phyloP scores from a whole-genome alignment of 2,888 invertebrate species.

The Nineta flava region DNA sequence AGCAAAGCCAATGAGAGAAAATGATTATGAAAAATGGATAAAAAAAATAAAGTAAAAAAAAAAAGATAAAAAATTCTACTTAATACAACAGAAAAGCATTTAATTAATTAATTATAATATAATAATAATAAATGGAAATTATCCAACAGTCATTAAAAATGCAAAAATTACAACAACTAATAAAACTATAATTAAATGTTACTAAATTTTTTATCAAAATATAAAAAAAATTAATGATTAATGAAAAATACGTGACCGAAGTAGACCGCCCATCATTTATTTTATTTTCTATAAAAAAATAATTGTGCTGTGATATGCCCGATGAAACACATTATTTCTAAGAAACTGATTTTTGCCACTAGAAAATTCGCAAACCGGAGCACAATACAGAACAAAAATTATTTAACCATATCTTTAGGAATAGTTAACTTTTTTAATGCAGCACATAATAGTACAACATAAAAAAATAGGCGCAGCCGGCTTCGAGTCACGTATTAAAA shows the following conservation, averaged over 20 bases:
- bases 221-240: conserved; percentile 1
- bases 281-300: too few species aligned
- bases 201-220: not conserved
- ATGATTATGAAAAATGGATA: not conserved
- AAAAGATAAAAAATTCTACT: not conserved
- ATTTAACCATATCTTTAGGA: too few species aligned
- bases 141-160: conserved; percentile 7
- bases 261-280: too few species aligned
- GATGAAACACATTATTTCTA: too few species aligned
- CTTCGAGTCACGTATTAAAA: not conserved
- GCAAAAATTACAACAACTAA: conserved; percentile 7
- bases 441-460: too few species aligned
- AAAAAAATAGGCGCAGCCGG: too few species aligned
- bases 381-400: too few species aligned
- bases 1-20: not conserved
- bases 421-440: too few species aligned
- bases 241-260: not conserved
- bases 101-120: conserved; percentile 1
- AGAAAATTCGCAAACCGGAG: too few species aligned
- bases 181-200: not conserved
- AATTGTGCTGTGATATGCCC: too few species aligned
- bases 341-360: too few species aligned
- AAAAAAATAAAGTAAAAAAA: not conserved
- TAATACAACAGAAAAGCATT: not conserved
- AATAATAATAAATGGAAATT: conserved; percentile 5